A percentile compares a stretch with the other conserved stretches of the same genome.
Conservation (phyloP, 2,113 vertebrate species). For the Cisticola juncidis region DNA sequence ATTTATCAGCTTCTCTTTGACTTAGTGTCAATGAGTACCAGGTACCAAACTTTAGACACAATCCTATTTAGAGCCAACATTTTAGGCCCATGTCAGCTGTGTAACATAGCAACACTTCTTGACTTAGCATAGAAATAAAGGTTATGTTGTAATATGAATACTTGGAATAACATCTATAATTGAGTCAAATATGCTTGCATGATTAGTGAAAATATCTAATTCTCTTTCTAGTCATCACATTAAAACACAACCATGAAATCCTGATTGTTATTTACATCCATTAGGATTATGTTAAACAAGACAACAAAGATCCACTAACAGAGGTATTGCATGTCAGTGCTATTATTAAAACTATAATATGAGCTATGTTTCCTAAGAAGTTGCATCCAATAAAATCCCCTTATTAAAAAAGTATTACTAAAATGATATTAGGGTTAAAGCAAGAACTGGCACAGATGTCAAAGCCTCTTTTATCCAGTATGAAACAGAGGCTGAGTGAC, state of each 20-base stretch:
- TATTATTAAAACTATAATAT: background rate
- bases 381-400: background rate
- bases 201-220: background rate
- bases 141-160: background rate
- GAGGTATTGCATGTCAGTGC: background rate
- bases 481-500: background rate
- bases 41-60: background rate
- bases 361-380: background rate
- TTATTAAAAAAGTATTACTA: background rate
- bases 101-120: background rate
- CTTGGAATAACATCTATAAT: background rate
- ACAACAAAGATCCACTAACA: background rate
- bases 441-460: background rate
- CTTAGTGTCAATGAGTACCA: background rate
- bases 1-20: background rate
- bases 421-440: background rate
- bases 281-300: background rate
- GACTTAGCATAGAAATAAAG: background rate
- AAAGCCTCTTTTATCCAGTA: background rate
- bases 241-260: background rate
- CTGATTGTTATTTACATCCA: background rate
- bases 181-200: background rate
- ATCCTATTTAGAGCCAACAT: background rate
- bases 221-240: background rate
- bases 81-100: background rate